Evolutionary conservation across 2,888 invertebrate species (phyloP).

Genomic region (Tenthredo distinguenda): DNA sequence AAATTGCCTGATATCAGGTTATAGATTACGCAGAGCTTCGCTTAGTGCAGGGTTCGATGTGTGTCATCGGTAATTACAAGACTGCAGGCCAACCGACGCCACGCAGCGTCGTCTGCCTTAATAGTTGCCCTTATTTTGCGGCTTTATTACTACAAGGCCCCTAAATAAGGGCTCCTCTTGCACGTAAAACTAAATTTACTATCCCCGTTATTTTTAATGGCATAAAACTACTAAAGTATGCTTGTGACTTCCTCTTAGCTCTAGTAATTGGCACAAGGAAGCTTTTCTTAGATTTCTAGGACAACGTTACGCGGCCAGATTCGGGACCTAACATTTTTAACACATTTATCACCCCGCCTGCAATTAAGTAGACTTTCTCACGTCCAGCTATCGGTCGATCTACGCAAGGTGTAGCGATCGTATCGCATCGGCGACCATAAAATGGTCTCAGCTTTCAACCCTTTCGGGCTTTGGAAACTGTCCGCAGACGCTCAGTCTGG

Average conservation of each 20-base stretch:
- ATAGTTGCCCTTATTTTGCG: constrained; percentile 37
- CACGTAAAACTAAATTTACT: constrained; percentile 36
- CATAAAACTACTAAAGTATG: neutral
- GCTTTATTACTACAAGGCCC: constrained; percentile 7
- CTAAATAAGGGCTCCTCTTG: constrained; percentile 20
- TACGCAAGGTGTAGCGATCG: neutral
- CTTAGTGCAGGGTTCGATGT: neutral
- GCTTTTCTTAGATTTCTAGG: neutral
- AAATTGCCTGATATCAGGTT: neutral
- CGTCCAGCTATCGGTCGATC: neutral
- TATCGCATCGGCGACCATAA: neutral
- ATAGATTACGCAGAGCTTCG: neutral
- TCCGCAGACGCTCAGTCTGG: neutral
- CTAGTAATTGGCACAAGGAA: neutral
- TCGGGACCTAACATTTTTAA: neutral
- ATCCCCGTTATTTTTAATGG: constrained; percentile 37
- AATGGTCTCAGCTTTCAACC: neutral
- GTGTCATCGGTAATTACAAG: constrained; percentile 8
- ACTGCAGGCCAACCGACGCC: neutral
- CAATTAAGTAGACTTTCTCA: neutral
- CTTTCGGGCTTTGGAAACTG: neutral
- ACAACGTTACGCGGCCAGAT: neutral
- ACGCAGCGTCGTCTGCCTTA: neutral
- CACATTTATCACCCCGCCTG: neutral
- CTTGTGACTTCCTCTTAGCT: neutral